A percentile compares a stretch with the other conserved stretches of the same genome.
Evolutionary conservation across 2,113 vertebrate species (phyloP).

Genomic region (Conger conger): DNA sequence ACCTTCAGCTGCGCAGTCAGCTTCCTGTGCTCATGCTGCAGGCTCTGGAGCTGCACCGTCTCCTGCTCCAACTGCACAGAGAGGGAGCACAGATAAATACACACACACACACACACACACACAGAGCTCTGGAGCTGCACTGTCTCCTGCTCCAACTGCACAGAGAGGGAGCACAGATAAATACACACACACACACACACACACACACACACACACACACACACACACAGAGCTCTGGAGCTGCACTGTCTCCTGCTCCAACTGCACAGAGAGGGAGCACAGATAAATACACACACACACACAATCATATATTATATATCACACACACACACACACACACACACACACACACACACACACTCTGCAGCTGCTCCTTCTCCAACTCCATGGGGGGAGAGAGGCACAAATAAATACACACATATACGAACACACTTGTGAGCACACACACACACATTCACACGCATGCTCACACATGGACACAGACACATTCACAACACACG

Average conservation of each 20-base stretch:
- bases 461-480: constrained; percentile 4
- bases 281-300: neutral
- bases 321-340: too few relatives aligned
- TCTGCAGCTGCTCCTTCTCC: constrained; percentile 93
- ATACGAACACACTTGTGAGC: neutral
- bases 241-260: constrained; percentile 94
- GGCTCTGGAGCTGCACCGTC: constrained; percentile 86
- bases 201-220: too few relatives aligned
- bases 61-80: constrained; percentile 88
- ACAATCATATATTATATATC: neutral
- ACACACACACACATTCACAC: neutral
- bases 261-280: constrained; percentile 68
- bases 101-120: neutral
- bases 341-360: too few relatives aligned
- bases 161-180: constrained; percentile 33
- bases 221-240: too few relatives aligned
- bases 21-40: constrained; percentile 92
- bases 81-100: constrained; percentile 7
- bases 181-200: neutral
- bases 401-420: neutral
- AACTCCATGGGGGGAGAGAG: constrained; percentile 70
- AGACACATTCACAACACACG: constrained; percentile 12
- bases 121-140: constrained; percentile 82
- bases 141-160: constrained; percentile 94
- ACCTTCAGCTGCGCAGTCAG: constrained; percentile 87